Percentiles rank a stretch among this genome's conserved stretches.
These are phyloP conservation scores for Mesoclemmys tuberculata DNA, from an alignment of 2,113 vertebrate species.

Conservation along the genomic window DNA sequence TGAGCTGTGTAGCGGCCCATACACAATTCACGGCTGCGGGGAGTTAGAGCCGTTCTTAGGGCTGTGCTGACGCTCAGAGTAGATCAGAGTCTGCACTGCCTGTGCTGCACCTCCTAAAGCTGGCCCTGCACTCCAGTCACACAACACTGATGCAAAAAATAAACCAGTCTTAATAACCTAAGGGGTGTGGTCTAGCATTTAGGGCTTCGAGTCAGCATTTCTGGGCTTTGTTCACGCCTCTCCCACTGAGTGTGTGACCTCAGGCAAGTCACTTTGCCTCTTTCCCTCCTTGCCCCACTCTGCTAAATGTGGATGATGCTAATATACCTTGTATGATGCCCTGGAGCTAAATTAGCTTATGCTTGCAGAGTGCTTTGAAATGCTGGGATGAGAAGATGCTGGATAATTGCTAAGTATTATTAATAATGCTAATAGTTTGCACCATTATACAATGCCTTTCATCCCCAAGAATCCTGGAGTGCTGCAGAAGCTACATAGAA, in stretches of 20 bases:
- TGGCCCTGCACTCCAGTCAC: not conserved
- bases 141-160: not conserved
- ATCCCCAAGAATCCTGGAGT: not conserved
- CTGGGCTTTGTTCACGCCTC: conserved; percentile 49
- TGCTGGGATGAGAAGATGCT: conserved; percentile 63
- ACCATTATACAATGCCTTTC: not conserved
- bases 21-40: not conserved
- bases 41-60: not conserved
- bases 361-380: conserved; percentile 39
- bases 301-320: conserved; percentile 63
- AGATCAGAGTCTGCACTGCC: not conserved
- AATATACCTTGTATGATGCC: conserved; percentile 48
- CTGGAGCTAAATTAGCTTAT: not conserved
- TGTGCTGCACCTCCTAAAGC: fast-evolving
- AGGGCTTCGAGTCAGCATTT: conserved; percentile 57
- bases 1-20: not conserved
- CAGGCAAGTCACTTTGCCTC: conserved; percentile 56
- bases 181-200: not conserved
- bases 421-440: conserved; percentile 48
- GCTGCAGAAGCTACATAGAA: not conserved
- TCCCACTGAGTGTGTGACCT: conserved; percentile 39
- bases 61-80: not conserved
- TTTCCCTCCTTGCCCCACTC: conserved; percentile 58
- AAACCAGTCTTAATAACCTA: not conserved
- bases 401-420: conserved; percentile 56